These are phyloP conservation scores for Sinotaia quadrata DNA, from an alignment of 2,888 invertebrate species.

Conservation along the genomic window DNA sequence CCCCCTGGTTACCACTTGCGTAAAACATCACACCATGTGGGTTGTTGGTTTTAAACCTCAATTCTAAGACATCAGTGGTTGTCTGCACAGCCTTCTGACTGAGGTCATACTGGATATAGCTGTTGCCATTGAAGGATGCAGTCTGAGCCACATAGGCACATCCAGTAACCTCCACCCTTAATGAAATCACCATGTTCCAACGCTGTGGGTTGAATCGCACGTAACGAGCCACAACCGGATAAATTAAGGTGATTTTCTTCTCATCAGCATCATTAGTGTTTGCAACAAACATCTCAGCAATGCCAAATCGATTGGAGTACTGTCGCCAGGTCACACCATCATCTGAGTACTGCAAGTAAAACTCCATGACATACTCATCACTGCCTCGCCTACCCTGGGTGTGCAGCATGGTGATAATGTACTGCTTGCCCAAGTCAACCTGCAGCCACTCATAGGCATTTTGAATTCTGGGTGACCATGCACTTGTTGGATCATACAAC, in stretches of 20 bases:
- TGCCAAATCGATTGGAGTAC: slow-evolving; percentile 75
- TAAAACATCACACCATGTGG: slow-evolving; percentile 93
- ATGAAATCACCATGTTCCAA: slow-evolving; percentile 95
- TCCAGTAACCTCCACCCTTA: slow-evolving; percentile 93
- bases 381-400: slow-evolving; percentile 91
- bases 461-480: slow-evolving; percentile 71
- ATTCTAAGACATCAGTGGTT: slow-evolving; percentile 86
- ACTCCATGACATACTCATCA: slow-evolving; percentile 90
- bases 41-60: slow-evolving; percentile 91
- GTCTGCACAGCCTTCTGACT: slow-evolving; percentile 82
- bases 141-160: slow-evolving; percentile 76
- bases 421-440: slow-evolving; percentile 83
- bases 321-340: slow-evolving; percentile 93
- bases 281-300: slow-evolving; percentile 88
- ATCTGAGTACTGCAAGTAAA: slow-evolving; percentile 90
- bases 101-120: slow-evolving; percentile 65
- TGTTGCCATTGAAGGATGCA: slow-evolving; percentile 63
- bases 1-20: slow-evolving; percentile 94
- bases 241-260: slow-evolving; percentile 89
- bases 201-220: slow-evolving; percentile 93
- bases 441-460: slow-evolving; percentile 92
- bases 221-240: slow-evolving; percentile 90
- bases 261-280: slow-evolving; percentile 91
- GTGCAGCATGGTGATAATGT: slow-evolving; percentile 85
- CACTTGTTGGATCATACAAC: slow-evolving; percentile 56